Percentiles rank a stretch among this genome's conserved stretches.
Conservation (phyloP, 2,797 vertebrate genomes). For the Scomberomorus guttatus region DNA sequence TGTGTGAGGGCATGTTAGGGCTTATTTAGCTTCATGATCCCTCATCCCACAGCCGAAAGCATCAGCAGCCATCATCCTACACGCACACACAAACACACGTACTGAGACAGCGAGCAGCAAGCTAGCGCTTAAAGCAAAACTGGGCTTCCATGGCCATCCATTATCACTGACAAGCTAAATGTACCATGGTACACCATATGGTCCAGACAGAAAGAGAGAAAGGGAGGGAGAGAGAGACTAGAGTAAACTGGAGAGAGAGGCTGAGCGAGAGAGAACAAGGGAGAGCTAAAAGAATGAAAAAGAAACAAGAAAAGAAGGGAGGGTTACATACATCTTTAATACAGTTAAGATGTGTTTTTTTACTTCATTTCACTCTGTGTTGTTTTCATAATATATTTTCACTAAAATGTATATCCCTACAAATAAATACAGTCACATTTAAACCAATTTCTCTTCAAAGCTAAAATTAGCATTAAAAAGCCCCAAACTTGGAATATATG, state of each 20-base stretch:
- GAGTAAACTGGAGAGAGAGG: slow-evolving; percentile 36
- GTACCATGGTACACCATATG: slow-evolving; percentile 99
- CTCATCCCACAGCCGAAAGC: slow-evolving; percentile 91
- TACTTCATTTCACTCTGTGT: slow-evolving; percentile 24
- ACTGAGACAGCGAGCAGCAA: slow-evolving; percentile 69
- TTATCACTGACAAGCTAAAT: slow-evolving; percentile 99
- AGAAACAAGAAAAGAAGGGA: slow-evolving; percentile 77
- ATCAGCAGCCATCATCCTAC: slow-evolving; percentile 80
- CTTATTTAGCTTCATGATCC: slow-evolving; percentile 86
- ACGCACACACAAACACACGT: slow-evolving; percentile 39
- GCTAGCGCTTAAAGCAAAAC: slow-evolving; percentile 96
- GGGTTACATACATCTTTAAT: slow-evolving; percentile 24
- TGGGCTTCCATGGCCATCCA: slow-evolving; percentile 99
- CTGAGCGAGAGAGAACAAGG: slow-evolving; percentile 34
- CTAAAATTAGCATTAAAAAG: neutral
- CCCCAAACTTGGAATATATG: too few relatives aligned
- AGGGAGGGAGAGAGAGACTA: slow-evolving; percentile 31
- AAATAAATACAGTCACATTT: neutral
- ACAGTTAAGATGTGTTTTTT: slow-evolving; percentile 37
- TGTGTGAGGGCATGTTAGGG: slow-evolving; percentile 73
- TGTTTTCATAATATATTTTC: neutral
- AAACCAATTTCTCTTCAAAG: neutral
- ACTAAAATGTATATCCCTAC: too few relatives aligned
- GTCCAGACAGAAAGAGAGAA: slow-evolving; percentile 84
- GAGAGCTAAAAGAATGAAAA: slow-evolving; percentile 33